Evolutionary conservation across 2,888 invertebrate genomes (phyloP), one percentile per base, ranked within the genome.

Genomic region (Synanthedon vespiformis): DNA sequence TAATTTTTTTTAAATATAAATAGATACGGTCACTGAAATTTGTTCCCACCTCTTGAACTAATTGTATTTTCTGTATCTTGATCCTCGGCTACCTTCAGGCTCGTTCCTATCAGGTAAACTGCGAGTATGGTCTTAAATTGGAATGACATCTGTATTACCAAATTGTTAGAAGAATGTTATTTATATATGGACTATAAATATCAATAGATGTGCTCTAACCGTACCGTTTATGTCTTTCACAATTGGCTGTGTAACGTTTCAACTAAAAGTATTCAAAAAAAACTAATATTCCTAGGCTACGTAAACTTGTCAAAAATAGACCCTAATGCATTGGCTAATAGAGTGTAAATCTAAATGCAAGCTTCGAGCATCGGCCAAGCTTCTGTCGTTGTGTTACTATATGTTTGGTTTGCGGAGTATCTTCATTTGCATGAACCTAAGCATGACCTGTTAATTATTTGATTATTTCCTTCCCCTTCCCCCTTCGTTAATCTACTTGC

Each of bases 71-170:
- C 87, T 89, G 85, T 87, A 87, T 84, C 80, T 85, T 74, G 66
- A 86, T 89, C 90, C 90, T 89, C 90, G 90, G 92, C 92, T 89
- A 90, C 89, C 90, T 89, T 90, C 92, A 92, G 92, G 92, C 92
- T 92, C 93, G 90, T 93, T 93, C 91, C 90, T 93, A 89, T 93
- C 93, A 93, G 93, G 93, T 93, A 93, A 93, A 92, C 90, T 90
- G 75, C 70, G 73, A 78, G 66, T 74, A 78, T 80, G 72, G 76
- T 80, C 78, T 78, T 79, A 70, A 81, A 66, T 80, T 79, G 80
- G 84, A 86, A 87, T 87, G 86, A 77, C 80, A 84, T 81, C 64
- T 83, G 83, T 80, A 85, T 80, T 78, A 80, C 83, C 72, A 84
- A 81, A 84, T 78, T 71, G 68, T 83, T 86, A 86, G 86, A 72